Conservation (phyloP, 1,140 invertebrate species). For the Zaprionus camerounensis region DNA sequence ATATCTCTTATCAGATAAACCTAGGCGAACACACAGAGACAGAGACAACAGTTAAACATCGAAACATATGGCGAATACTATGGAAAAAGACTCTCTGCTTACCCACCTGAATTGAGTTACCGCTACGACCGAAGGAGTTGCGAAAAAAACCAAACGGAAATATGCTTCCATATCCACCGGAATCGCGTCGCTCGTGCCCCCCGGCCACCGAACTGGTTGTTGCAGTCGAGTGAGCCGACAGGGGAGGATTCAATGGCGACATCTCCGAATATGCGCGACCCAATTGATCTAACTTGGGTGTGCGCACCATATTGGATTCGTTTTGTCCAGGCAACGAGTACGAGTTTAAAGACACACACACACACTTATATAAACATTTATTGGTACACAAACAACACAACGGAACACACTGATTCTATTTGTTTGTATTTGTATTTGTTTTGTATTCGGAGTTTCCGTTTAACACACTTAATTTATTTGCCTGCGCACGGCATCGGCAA, state of each 20-base stretch:
- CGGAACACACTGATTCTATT: neutral
- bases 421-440: constrained; percentile 1
- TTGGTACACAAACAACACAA: constrained; percentile 12
- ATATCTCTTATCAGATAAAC: constrained; percentile 54
- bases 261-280: constrained; percentile 81
- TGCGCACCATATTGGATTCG: constrained; percentile 58
- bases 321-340: neutral
- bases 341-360: neutral
- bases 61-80: constrained; percentile 47
- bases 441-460: constrained; percentile 21
- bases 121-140: constrained; percentile 69
- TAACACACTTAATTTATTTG: constrained; percentile 23
- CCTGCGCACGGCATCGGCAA: constrained; percentile 17
- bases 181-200: constrained; percentile 57
- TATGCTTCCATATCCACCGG: constrained; percentile 75
- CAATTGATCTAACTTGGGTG: constrained; percentile 67
- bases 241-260: constrained; percentile 75
- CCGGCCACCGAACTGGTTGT: constrained; percentile 33
- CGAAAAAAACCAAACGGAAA: constrained; percentile 78
- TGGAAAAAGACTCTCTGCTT: neutral
- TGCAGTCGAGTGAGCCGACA: constrained; percentile 31
- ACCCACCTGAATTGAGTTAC: constrained; percentile 72
- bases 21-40: neutral
- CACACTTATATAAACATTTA: constrained; percentile 6
- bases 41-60: constrained; percentile 4